Conservation (phyloP, 2,797 vertebrate genomes). For the Cynopterus sphinx region DNA sequence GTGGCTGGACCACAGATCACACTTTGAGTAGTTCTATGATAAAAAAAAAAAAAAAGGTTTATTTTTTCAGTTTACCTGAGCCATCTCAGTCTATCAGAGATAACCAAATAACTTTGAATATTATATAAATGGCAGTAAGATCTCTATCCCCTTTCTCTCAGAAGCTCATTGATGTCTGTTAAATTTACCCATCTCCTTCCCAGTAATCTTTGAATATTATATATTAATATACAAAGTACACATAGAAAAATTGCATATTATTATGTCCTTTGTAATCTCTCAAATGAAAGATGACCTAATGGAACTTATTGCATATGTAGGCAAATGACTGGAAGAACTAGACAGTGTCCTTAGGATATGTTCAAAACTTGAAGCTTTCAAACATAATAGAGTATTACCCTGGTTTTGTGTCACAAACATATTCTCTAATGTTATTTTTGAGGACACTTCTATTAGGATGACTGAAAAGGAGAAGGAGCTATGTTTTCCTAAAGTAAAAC, state of each 20-base stretch:
- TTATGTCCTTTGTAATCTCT: neutral
- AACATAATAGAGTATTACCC: neutral
- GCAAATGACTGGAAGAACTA: neutral
- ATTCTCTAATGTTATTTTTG: neutral
- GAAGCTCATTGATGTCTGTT: neutral
- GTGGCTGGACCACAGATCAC: neutral
- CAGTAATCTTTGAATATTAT: neutral
- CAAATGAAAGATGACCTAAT: neutral
- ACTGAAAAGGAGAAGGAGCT: neutral
- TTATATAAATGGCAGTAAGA: neutral
- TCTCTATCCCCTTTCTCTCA: neutral
- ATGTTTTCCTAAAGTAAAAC: slow-evolving; percentile 10
- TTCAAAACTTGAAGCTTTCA: slow-evolving; percentile 7
- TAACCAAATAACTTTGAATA: neutral
- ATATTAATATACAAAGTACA: neutral
- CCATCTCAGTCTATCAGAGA: neutral
- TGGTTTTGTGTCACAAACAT: neutral
- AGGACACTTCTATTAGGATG: neutral
- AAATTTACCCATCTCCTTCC: neutral
- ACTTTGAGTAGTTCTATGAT: neutral
- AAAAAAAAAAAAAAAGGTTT: neutral
- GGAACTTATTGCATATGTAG: neutral
- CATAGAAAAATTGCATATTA: neutral
- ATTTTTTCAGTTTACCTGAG: neutral
- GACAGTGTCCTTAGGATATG: neutral